These are phyloP conservation scores for Cabera pusaria DNA, from an alignment of 2,888 invertebrate genomes.

Conservation along the genomic window DNA sequence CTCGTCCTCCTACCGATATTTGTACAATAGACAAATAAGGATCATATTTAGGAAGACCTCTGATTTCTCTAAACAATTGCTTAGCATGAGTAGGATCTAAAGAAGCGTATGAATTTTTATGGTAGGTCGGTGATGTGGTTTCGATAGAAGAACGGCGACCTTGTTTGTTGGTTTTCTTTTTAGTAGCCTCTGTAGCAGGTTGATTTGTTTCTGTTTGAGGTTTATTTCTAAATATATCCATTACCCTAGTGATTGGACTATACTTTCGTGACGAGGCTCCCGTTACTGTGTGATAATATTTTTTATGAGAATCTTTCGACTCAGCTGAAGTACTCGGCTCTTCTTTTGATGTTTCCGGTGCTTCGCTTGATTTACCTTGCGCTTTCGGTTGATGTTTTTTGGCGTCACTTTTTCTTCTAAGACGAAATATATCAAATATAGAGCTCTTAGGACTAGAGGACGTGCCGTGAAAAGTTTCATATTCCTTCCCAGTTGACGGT, in stretches of 20 bases:
- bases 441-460: constrained; percentile 77
- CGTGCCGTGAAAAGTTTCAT: constrained; percentile 78
- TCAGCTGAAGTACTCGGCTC: constrained; percentile 55
- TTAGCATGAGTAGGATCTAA: constrained; percentile 75
- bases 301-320: constrained; percentile 71
- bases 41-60: constrained; percentile 75
- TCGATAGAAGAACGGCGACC: constrained; percentile 72
- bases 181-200: constrained; percentile 52
- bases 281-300: constrained; percentile 79
- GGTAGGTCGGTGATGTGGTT: constrained; percentile 76
- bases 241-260: constrained; percentile 77
- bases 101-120: constrained; percentile 77
- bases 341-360: constrained; percentile 59
- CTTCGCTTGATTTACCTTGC: constrained; percentile 57
- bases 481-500: constrained; percentile 59
- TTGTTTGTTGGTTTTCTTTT: constrained; percentile 67
- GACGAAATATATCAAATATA: constrained; percentile 78
- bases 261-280: constrained; percentile 75
- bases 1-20: constrained; percentile 76
- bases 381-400: constrained; percentile 62
- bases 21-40: constrained; percentile 79
- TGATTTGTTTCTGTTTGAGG: constrained; percentile 62
- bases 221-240: constrained; percentile 76
- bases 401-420: constrained; percentile 76
- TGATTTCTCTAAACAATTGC: constrained; percentile 74